Evolutionary conservation across 2,113 vertebrate genomes (phyloP).

Genomic region (Cariama cristata): DNA sequence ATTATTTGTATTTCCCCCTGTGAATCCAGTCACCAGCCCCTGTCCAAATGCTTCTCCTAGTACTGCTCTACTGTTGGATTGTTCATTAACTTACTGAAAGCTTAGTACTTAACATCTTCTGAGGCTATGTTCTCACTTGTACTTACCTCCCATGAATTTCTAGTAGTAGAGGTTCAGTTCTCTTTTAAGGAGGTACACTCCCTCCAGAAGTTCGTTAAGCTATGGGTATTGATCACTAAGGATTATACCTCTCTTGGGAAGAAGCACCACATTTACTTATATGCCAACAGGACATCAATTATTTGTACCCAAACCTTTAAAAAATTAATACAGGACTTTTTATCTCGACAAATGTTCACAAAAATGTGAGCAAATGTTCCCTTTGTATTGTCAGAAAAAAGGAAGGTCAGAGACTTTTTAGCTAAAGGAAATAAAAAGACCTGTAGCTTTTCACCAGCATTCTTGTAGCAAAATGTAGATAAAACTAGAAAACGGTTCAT

Average conservation of each 20-base stretch:
- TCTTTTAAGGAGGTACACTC: neutral
- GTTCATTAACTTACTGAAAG: neutral
- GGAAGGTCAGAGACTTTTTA: neutral
- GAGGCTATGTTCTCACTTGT: neutral
- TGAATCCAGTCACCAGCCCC: neutral
- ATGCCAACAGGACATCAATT: neutral
- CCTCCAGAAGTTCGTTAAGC: neutral
- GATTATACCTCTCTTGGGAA: neutral
- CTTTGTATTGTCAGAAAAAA: neutral
- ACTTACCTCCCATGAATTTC: neutral
- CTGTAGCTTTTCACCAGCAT: neutral
- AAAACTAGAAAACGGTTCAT: neutral
- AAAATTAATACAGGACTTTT: neutral
- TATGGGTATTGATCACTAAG: neutral
- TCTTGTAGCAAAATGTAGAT: neutral
- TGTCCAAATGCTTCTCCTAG: neutral
- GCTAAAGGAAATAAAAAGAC: neutral
- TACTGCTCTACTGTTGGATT: neutral
- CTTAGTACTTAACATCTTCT: neutral
- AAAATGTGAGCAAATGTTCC: neutral
- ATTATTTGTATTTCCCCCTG: neutral
- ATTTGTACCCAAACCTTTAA: neutral
- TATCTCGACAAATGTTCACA: neutral
- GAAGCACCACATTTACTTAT: neutral
- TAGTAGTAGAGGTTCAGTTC: neutral